A percentile compares a stretch with the other conserved stretches of the same genome.
These are phyloP conservation scores for Nomada flava DNA, from an alignment of 2,888 invertebrate species.

Conservation along the genomic window DNA sequence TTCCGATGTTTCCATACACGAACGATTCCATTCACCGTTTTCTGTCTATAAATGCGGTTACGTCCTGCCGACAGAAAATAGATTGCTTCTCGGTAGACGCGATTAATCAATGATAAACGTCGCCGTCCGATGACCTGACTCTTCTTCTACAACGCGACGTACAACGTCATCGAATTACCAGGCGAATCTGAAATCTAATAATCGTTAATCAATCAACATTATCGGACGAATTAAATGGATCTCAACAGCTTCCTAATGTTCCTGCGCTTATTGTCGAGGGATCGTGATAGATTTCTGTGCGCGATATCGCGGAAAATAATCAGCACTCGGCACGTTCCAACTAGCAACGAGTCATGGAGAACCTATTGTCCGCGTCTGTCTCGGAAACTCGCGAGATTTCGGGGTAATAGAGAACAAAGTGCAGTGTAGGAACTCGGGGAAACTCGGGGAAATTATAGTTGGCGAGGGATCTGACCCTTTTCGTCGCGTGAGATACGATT, in stretches of 20 bases:
- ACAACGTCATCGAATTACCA: background rate
- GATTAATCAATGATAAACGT: slow-evolving; percentile 8
- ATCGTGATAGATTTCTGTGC: background rate
- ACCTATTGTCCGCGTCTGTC: slow-evolving; percentile 11
- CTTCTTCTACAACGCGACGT: background rate
- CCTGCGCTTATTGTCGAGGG: background rate
- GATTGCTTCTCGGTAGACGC: background rate
- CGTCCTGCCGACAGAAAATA: background rate
- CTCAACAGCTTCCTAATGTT: background rate
- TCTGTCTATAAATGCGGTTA: background rate
- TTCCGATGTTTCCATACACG: background rate
- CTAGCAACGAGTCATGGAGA: slow-evolving; percentile 3
- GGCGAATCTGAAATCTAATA: no score
- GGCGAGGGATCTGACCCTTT: background rate
- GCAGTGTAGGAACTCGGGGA: background rate
- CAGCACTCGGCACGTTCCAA: slow-evolving; percentile 4
- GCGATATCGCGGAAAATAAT: slow-evolving; percentile 5
- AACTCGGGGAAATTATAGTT: slow-evolving; percentile 10
- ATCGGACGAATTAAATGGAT: background rate
- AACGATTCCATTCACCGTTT: background rate
- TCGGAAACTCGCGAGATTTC: slow-evolving; percentile 2
- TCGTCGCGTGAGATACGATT: background rate
- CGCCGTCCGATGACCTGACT: background rate
- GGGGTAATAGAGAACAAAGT: background rate
- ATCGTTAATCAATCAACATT: no score